A percentile compares a stretch with the other conserved stretches of the same genome.
Evolutionary conservation across 2,797 vertebrate genomes (phyloP).

Genomic region (Acropternis orthonyx): DNA sequence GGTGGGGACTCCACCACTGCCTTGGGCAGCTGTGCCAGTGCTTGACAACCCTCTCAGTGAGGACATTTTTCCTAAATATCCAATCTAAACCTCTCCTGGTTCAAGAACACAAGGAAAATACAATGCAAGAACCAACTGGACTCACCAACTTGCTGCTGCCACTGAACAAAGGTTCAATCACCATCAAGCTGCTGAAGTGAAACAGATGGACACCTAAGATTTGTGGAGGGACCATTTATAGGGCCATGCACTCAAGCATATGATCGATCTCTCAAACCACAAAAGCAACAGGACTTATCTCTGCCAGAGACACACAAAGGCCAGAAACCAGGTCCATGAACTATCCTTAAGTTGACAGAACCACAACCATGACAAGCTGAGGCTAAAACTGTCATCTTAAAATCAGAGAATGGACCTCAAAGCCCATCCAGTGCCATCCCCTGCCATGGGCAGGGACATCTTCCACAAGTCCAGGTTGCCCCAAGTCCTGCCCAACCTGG

Average conservation of each 20-base stretch:
- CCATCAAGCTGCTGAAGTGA: neutral
- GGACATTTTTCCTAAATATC: neutral
- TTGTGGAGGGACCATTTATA: neutral
- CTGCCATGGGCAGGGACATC: neutral
- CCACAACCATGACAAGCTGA: accelerated
- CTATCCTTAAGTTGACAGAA: neutral
- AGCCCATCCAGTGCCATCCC: neutral
- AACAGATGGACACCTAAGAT: neutral
- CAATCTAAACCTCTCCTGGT: neutral
- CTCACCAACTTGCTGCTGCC: neutral
- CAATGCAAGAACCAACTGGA: neutral
- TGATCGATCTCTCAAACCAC: neutral
- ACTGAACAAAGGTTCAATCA: neutral
- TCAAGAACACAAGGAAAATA: neutral
- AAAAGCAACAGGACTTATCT: neutral
- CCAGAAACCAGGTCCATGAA: neutral
- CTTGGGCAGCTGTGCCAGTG: neutral
- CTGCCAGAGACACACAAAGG: neutral
- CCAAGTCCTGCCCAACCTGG: neutral
- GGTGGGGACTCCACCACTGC: neutral
- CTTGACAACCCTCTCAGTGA: neutral
- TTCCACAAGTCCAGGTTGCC: accelerated
- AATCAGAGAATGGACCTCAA: neutral
- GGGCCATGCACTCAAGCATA: neutral
- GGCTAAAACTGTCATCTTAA: neutral